A percentile compares a stretch with the other conserved stretches of the same genome.
These are phyloP conservation scores for Cromileptes altivelis DNA, from an alignment of 2,113 vertebrate genomes.

Conservation along the genomic window DNA sequence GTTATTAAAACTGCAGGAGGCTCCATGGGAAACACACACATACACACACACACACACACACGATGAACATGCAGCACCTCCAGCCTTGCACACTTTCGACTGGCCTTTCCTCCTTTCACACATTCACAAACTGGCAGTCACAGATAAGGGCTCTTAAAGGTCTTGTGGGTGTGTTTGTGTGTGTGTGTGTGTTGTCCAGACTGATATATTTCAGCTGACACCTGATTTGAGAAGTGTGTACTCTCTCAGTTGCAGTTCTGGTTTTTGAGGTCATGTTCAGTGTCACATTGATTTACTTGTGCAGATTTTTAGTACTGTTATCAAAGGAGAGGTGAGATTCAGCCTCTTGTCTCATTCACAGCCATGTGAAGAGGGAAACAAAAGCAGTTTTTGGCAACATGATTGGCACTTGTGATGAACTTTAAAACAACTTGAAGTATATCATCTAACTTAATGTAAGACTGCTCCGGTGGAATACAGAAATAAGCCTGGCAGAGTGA, in stretches of 20 bases:
- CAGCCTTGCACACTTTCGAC: conserved; percentile 1
- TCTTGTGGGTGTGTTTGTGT: conserved; percentile 7
- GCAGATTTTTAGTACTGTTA: background rate
- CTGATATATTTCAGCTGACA: conserved; percentile 51
- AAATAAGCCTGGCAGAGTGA: no score
- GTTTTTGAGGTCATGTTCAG: background rate
- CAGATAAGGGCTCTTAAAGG: conserved; percentile 64
- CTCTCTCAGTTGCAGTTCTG: conserved; percentile 34
- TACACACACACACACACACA: background rate
- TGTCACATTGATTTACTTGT: background rate
- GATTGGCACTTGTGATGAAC: background rate
- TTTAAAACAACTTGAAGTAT: background rate
- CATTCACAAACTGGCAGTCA: conserved; percentile 42
- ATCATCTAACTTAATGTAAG: background rate
- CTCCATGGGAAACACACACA: background rate
- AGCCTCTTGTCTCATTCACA: background rate
- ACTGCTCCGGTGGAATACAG: no score
- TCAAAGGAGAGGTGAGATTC: background rate
- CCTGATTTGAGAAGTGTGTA: conserved; percentile 45
- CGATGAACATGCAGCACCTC: background rate
- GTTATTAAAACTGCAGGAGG: conserved; percentile 3
- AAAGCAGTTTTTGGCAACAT: background rate
- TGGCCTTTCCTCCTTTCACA: conserved; percentile 44
- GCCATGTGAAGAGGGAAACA: background rate
- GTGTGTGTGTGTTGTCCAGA: conserved; percentile 20